Evolutionary conservation across 2,888 invertebrate genomes (phyloP).

Genomic region (Harpagoxenus sublaevis): DNA sequence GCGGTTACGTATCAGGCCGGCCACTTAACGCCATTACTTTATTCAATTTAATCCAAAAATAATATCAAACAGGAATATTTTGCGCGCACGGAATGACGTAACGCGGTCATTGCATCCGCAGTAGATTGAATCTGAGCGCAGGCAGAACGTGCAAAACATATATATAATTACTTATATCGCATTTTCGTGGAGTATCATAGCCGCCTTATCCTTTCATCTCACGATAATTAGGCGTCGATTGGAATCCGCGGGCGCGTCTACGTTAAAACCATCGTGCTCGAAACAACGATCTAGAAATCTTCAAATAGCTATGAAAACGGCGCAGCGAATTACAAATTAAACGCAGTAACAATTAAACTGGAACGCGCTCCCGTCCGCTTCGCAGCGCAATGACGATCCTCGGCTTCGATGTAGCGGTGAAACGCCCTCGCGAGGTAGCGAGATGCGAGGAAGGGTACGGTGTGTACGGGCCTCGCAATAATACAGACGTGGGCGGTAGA

Average conservation of each 20-base stretch:
- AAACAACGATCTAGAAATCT: conserved; percentile 35
- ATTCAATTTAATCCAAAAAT: conserved; percentile 18
- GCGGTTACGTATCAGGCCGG: conserved; percentile 10
- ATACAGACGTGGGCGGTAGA: background rate
- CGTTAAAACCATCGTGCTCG: background rate
- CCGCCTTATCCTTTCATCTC: background rate
- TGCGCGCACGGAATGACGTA: background rate
- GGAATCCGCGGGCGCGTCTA: background rate
- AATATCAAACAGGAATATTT: background rate
- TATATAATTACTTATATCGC: background rate
- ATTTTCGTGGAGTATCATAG: background rate
- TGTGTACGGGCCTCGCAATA: background rate
- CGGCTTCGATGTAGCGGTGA: conserved; percentile 48
- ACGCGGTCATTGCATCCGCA: background rate
- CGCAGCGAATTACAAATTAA: conserved; percentile 64
- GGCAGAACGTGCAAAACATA: background rate
- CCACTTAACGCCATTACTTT: background rate
- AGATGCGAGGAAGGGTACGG: conserved; percentile 45
- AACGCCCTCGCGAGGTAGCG: background rate
- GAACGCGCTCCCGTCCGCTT: conserved; percentile 64
- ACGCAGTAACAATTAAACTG: conserved; percentile 69
- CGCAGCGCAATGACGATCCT: conserved; percentile 61
- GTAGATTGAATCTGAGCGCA: background rate
- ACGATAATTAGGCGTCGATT: conserved; percentile 12
- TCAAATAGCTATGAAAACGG: conserved; percentile 2